Evolutionary conservation across 2,888 invertebrate genomes (phyloP).

Genomic region (Euproctis similis): DNA sequence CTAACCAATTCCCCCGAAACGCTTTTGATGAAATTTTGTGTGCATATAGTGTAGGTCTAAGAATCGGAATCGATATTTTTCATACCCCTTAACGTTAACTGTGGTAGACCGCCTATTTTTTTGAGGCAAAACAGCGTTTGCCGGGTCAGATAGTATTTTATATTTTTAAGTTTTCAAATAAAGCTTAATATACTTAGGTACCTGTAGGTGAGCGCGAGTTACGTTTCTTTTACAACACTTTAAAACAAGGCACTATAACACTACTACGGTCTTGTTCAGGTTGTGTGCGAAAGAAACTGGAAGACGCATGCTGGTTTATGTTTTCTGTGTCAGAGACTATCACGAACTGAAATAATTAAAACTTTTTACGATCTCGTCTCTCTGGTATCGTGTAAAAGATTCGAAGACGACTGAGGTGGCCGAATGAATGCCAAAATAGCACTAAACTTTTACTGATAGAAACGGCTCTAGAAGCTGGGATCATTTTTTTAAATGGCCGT

Average conservation of each 20-base stretch:
- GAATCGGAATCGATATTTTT: no score
- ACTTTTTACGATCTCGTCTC: slow-evolving; percentile 64
- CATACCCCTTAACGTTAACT: no score
- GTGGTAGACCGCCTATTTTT: no score
- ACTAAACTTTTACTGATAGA: slow-evolving; percentile 28
- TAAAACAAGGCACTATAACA: slow-evolving; percentile 68
- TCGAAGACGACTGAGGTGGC: slow-evolving; percentile 35
- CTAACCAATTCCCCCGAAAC: no score
- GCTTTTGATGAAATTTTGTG: no score
- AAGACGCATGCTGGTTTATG: slow-evolving; percentile 63
- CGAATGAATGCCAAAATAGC: slow-evolving; percentile 36
- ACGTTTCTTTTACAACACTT: slow-evolving; percentile 72
- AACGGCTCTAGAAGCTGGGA: no score
- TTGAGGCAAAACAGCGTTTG: no score
- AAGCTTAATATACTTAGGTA: slow-evolving; percentile 29
- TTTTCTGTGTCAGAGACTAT: slow-evolving; percentile 53
- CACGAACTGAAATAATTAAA: slow-evolving; percentile 66
- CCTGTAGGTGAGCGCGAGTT: slow-evolving; percentile 35
- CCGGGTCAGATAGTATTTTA: no score
- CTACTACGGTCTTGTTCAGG: slow-evolving; percentile 50
- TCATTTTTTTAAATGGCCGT: no score
- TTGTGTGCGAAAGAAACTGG: slow-evolving; percentile 38
- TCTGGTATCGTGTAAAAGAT: slow-evolving; percentile 50
- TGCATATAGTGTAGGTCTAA: no score
- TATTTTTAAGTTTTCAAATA: no score